Percentiles rank a stretch among this genome's conserved stretches.
Conservation (phyloP, 2,888 invertebrate species). For the Drosophila ochracea region DNA sequence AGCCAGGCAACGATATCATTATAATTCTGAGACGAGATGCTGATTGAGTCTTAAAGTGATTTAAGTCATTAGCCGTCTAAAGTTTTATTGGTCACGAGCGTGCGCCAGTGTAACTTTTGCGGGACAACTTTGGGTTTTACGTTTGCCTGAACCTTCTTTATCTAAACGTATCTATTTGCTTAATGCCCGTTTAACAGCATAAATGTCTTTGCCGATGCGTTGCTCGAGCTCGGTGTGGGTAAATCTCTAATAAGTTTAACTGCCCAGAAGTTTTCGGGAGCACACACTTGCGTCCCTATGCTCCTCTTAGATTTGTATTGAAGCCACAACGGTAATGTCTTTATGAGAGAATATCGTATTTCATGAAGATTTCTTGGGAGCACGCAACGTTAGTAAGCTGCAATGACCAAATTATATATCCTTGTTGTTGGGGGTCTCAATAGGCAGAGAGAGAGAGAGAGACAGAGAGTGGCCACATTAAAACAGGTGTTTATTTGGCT, state of each 20-base stretch:
- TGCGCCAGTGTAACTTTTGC: conserved; percentile 40
- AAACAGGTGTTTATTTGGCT: conserved; percentile 1
- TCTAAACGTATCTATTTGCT: conserved; percentile 49
- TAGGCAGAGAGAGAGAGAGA: neutral
- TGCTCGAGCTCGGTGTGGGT: neutral
- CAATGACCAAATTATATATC: neutral
- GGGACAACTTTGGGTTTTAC: conserved; percentile 40
- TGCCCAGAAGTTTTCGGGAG: conserved; percentile 22
- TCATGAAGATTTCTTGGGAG: conserved; percentile 5
- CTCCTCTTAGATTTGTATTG: neutral
- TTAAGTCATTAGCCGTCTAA: conserved; percentile 68
- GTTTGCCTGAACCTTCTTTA: conserved; percentile 34
- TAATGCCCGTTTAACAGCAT: conserved; percentile 55
- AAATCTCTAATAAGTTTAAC: conserved; percentile 12
- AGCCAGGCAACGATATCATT: conserved; percentile 31
- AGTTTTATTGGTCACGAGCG: conserved; percentile 59
- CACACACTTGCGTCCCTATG: neutral
- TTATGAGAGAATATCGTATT: conserved; percentile 19
- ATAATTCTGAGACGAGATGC: conserved; percentile 54
- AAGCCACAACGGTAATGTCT: conserved; percentile 9
- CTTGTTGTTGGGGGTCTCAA: neutral
- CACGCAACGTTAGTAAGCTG: neutral
- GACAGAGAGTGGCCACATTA: neutral
- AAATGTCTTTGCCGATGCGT: conserved; percentile 35
- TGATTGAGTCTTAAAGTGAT: conserved; percentile 74